Percentiles rank a stretch among this genome's conserved stretches.
phyloP scores from a whole-genome alignment of 2,797 vertebrate species.

The Betta splendens region DNA sequence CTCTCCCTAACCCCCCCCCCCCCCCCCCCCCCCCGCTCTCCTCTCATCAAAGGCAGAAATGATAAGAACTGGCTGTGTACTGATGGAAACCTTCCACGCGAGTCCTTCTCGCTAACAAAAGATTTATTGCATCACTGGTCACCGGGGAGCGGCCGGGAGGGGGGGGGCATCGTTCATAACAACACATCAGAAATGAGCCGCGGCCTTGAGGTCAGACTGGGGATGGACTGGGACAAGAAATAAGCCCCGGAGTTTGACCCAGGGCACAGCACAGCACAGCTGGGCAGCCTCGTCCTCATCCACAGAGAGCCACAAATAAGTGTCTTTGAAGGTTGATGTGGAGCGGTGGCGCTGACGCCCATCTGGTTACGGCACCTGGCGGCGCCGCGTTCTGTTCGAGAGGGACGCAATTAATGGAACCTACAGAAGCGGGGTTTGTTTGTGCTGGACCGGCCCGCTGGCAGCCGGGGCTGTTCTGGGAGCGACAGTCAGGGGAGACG shows the following conservation, averaged over 20 bases:
- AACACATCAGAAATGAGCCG: constrained; percentile 50
- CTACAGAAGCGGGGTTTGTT: constrained; percentile 70
- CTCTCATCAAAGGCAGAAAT: constrained; percentile 72
- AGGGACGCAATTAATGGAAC: constrained; percentile 76
- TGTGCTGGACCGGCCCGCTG: constrained; percentile 68
- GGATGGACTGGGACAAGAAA: background rate
- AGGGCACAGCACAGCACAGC: background rate
- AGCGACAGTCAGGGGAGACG: constrained; percentile 59
- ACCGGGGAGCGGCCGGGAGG: constrained; percentile 21
- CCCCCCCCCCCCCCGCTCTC: constrained; percentile 48
- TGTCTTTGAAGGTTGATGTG: constrained; percentile 33
- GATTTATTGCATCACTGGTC: constrained; percentile 55
- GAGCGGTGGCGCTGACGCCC: constrained; percentile 32
- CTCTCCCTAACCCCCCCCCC: too few relatives aligned
- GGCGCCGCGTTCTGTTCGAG: constrained; percentile 53
- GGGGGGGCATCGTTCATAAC: constrained; percentile 19
- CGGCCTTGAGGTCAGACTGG: constrained; percentile 45
- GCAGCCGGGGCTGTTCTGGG: constrained; percentile 53
- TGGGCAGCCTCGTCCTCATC: constrained; percentile 22
- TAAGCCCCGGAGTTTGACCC: background rate
- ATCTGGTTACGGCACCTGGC: constrained; percentile 63
- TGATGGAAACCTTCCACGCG: constrained; percentile 60
- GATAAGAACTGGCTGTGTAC: constrained; percentile 73
- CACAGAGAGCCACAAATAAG: constrained; percentile 41
- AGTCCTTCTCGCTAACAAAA: constrained; percentile 23